Conservation (phyloP, 1,140 invertebrate genomes). For the Ylistrum balloti region DNA sequence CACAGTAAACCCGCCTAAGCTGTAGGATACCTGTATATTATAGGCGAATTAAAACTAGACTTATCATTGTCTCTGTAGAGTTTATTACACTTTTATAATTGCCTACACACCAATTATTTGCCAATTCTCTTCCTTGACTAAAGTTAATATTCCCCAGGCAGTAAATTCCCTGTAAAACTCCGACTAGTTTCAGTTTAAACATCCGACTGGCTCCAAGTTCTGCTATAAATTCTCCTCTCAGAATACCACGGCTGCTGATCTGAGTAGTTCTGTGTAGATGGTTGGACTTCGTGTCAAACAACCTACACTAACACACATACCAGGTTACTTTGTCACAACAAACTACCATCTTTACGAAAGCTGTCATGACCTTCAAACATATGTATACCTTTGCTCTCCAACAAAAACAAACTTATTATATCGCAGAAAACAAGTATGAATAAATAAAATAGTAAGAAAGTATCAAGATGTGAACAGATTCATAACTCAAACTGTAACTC, state of each 20-base stretch:
- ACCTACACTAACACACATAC: background rate
- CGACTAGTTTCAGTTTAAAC: background rate
- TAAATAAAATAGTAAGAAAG: too few relatives aligned
- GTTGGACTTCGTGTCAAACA: background rate
- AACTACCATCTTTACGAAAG: background rate
- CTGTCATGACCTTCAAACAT: background rate
- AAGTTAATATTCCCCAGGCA: conserved; percentile 6
- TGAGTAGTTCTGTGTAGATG: background rate
- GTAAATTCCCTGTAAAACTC: background rate
- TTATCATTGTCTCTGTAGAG: background rate
- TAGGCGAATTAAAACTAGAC: background rate
- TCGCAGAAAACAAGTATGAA: too few relatives aligned
- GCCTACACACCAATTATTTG: conserved; percentile 18
- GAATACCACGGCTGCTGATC: background rate
- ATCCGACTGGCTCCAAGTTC: conserved; percentile 1
- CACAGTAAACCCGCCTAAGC: background rate
- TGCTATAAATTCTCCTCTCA: background rate
- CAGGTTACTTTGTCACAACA: background rate
- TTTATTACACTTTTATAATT: background rate
- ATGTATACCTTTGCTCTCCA: background rate
- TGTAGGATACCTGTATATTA: background rate
- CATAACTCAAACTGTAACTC: too few relatives aligned
- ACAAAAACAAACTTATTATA: too few relatives aligned
- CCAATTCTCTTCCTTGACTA: background rate
- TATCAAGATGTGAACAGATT: too few relatives aligned